Evolutionary conservation across 2,113 vertebrate genomes (phyloP), one percentile per base, ranked within the genome.

Genomic region (Arvicanthis niloticus): DNA sequence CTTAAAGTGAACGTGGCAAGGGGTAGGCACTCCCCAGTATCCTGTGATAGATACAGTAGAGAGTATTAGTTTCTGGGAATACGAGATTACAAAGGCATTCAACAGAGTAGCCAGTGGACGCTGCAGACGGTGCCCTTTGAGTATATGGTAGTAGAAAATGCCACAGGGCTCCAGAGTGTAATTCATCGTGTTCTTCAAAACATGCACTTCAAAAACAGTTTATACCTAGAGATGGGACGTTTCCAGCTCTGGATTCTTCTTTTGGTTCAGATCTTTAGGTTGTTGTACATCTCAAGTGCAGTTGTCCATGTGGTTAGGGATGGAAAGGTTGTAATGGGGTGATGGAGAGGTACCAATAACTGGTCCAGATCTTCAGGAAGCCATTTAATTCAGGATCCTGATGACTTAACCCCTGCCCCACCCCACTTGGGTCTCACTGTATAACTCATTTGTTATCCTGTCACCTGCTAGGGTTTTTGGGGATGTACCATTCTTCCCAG

Each of bases 351-450:
- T 85, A 13, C 73, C 37, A 81, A 0, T 42, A 60, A 42, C 13
- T 86, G 48, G 17, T n/a, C 58, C 51, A 72, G 78, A 24, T 89
- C 9, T 92, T 15, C 6, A 76, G 62, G 19, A 84, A 48, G 37
- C 60, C 51, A 77, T 48, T 92, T 81, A 89, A 85, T 95, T 76
- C 81, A 86, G 11, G 75, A 22, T 94, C 24, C 45, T 91, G n/a
- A 26, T 93, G 81, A 88, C 72, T 68, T 88, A 26, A 75, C 6
- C 67, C 26, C 40, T 62, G 22, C 4, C 68, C 60, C 37, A 22
- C 17, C 29, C 31, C 4, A 48, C 15, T 51, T 29, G 7, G n/a
- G n/a, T 40, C n/a, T 84, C 58, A 29, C 56, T 84, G 15, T 40
- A 12, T 60, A 40, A 22, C 80, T 4, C 56, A 42, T 40, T 42